Evolutionary conservation across 2,888 invertebrate genomes (phyloP), one percentile per base, ranked within the genome.

Genomic region (Pachydiplax longipennis): DNA sequence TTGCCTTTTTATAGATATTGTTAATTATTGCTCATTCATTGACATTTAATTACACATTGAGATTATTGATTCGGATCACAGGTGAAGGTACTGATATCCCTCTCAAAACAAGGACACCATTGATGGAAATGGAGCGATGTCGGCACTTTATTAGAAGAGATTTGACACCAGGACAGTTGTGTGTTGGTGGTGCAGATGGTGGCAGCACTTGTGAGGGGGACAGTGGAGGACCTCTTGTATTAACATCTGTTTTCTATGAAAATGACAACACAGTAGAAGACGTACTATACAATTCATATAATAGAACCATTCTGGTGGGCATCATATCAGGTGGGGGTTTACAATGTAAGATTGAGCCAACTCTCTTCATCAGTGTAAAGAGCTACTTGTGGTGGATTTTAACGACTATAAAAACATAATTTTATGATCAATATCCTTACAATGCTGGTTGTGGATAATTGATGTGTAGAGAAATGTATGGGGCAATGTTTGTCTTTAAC

Each of bases 221-320:
- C 87, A 87, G 87, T 58, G 87, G 87, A 18, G 87, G 87, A 12
- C 87, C 87, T 10, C 35, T 87, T 35, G 58, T 87, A 15, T n/a
- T 87, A 0, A 65, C n/a, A n/a, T 25, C 25, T 10, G 5, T 35
- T 35, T 5, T 58, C 13, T 35, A 12, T 53, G 82, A 61, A 35
- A 13, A 25, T 18, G 22, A 87, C 31, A 37, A 87, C 87, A n/a
- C 25, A 3, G 37, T 83, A 18, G 83, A 83, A 18, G 53, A 58
- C 35, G 15, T 31, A 35, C 2, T 31, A 18, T 22, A 61, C 61
- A 61, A 35, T 10, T 22, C 22, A 13, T 31, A 58, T 10, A 87
- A 53, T 10, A 87, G 58, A 22, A 87, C 58, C 6, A 37, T 58
- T 22, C 61, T 58, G 1, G 58, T 87, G 8, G 87, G 87, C 8